Percentiles rank a stretch among this genome's conserved stretches.
Conservation (phyloP, 1,140 invertebrate species). For the Pararge aegeria region DNA sequence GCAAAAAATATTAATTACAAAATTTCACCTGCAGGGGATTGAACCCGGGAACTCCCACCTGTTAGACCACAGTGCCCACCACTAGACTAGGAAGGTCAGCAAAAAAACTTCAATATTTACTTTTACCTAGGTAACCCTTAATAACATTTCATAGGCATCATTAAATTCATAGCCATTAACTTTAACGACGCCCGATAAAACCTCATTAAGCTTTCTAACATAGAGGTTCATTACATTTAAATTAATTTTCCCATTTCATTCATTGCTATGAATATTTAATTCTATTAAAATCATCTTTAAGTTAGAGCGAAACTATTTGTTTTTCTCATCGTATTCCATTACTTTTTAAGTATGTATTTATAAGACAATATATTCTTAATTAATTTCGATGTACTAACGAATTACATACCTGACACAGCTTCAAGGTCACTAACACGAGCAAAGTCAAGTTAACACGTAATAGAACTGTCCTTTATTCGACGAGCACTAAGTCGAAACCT, state of each 20-base stretch:
- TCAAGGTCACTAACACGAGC: slow-evolving; percentile 43
- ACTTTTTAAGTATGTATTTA: not conserved
- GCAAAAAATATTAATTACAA: no score
- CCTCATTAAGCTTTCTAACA: not conserved
- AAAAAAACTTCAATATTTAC: no score
- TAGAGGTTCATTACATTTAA: not conserved
- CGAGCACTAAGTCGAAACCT: slow-evolving; percentile 57
- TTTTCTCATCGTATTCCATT: not conserved
- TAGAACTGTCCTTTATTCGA: slow-evolving; percentile 56
- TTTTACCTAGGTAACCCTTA: not conserved
- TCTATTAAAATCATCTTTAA: not conserved
- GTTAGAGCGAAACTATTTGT: not conserved
- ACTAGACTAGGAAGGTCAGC: no score
- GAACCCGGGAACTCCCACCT: no score
- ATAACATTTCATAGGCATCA: not conserved
- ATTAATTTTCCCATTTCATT: not conserved
- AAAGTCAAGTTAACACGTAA: slow-evolving; percentile 62
- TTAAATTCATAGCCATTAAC: not conserved
- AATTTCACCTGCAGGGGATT: no score
- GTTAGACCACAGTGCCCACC: no score
- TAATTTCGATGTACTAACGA: slow-evolving; percentile 5
- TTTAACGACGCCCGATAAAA: not conserved
- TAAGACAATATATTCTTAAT: not conserved
- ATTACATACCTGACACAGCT: slow-evolving; percentile 47
- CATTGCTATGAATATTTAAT: not conserved